Evolutionary conservation across 53 echinoderm and acorn worm genomes (phyloP), one percentile per base, ranked within the genome.

Genomic region (Mesocentrotus franciscanus): DNA sequence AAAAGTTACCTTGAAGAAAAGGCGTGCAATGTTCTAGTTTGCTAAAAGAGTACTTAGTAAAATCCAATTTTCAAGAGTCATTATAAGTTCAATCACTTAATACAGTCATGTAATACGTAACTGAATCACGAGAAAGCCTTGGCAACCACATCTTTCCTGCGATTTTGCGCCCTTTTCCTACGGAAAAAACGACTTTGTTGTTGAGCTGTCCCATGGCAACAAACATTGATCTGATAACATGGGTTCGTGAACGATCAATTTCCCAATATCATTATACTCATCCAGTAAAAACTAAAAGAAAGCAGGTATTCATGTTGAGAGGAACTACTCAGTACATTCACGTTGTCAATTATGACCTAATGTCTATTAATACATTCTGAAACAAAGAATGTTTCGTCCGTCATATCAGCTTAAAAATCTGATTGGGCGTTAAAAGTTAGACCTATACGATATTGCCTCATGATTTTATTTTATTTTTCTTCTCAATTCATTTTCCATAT

Each of bases 201-300:
- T 39, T 18, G 20, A 42, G 81, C 81, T 81, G 36, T 42, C 81
- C 39, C 81, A 17, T 81, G 42, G 42, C 42, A 81, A 81, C 81
- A 81, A 78, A 81, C 81, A 81, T 42, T 81, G 36, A 81, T 81
- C 81, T 81, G 81, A 81, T 81, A 81, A 81, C 20, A 42, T 81
- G 78, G 36, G 42, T 36, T 81, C 81, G 36, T 81, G 81, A 81
- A 20, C 81, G 36, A 39, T 42, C 81, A 42, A 76, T 81, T 81
- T 81, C 81, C 42, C 81, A 18, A 18, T 39, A 42, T 39, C 81
- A 81, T 81, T 81, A 36, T 81, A 42, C 36, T 1, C 12, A 39
- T 81, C 42, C 81, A 81, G 72, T 8, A 64, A 64, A 18, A 18
- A 16, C 5, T 18, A 18, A 64, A 64, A 64, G 72, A 72, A 27